These are phyloP conservation scores for Lucilia cuprina DNA, from an alignment of 1,140 invertebrate species.

Conservation along the genomic window DNA sequence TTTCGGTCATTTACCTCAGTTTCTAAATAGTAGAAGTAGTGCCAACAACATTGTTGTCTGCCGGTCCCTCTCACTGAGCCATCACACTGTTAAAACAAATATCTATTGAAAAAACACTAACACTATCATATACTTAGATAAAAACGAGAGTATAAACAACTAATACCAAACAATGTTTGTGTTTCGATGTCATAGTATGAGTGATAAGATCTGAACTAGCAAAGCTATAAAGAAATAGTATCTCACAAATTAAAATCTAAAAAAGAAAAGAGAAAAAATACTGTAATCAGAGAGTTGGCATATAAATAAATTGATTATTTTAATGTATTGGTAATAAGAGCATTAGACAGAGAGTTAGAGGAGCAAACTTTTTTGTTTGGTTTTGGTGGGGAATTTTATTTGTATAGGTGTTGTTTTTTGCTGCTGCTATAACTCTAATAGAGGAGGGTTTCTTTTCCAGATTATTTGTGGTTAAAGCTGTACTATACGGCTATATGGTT, in stretches of 20 bases:
- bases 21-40: conserved; percentile 16
- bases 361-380: background rate
- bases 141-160: background rate
- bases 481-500: background rate
- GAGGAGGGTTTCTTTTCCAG: no score
- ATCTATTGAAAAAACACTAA: background rate
- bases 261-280: background rate
- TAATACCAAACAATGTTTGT: no score
- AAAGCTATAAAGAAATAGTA: background rate
- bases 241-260: no score
- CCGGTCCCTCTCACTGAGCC: no score
- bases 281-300: background rate
- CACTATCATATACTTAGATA: background rate
- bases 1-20: conserved; percentile 60
- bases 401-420: no score
- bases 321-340: background rate
- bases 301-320: background rate
- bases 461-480: no score
- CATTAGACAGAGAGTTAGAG: conserved; percentile 19
- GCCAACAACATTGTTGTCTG: no score
- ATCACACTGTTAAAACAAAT: no score
- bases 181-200: background rate
- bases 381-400: background rate
- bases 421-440: no score
- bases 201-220: background rate